Evolutionary conservation across 2,888 invertebrate genomes (phyloP).

Genomic region (Plagodis pulveraria): DNA sequence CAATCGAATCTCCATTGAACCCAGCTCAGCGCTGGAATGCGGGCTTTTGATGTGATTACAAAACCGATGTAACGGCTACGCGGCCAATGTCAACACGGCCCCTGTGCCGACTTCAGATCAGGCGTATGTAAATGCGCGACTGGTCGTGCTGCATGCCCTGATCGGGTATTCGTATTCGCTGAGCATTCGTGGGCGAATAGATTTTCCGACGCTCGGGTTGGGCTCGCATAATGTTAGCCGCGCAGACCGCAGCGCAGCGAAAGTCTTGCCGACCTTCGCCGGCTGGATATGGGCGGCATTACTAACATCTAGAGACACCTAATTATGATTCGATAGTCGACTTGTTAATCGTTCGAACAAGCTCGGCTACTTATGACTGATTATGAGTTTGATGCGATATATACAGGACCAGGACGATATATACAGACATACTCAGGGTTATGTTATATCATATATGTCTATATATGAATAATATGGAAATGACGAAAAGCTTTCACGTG

Average conservation of each 20-base stretch:
- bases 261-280: slow-evolving; percentile 81
- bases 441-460: no score
- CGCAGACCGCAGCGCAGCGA: slow-evolving; percentile 64
- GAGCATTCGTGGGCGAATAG: slow-evolving; percentile 72
- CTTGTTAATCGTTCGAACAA: slow-evolving; percentile 39
- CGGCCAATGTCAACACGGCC: slow-evolving; percentile 81
- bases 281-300: slow-evolving; percentile 76
- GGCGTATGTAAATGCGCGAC: slow-evolving; percentile 69
- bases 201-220: slow-evolving; percentile 71
- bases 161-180: slow-evolving; percentile 59
- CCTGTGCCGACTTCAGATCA: slow-evolving; percentile 63
- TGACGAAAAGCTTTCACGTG: no score
- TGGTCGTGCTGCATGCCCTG: slow-evolving; percentile 50
- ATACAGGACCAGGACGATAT: slow-evolving; percentile 33
- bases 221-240: slow-evolving; percentile 66
- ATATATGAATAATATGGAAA: no score
- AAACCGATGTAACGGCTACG: slow-evolving; percentile 69
- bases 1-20: slow-evolving; percentile 71
- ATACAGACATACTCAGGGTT: slow-evolving; percentile 36
- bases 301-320: slow-evolving; percentile 66
- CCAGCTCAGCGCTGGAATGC: slow-evolving; percentile 71
- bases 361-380: slow-evolving; percentile 37
- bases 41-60: slow-evolving; percentile 78
- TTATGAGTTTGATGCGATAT: slow-evolving; percentile 40
- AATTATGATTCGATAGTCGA: slow-evolving; percentile 59